These are phyloP conservation scores for Ciona savignyi DNA, from an alignment of 23 tunicate genomes.

Conservation along the genomic window DNA sequence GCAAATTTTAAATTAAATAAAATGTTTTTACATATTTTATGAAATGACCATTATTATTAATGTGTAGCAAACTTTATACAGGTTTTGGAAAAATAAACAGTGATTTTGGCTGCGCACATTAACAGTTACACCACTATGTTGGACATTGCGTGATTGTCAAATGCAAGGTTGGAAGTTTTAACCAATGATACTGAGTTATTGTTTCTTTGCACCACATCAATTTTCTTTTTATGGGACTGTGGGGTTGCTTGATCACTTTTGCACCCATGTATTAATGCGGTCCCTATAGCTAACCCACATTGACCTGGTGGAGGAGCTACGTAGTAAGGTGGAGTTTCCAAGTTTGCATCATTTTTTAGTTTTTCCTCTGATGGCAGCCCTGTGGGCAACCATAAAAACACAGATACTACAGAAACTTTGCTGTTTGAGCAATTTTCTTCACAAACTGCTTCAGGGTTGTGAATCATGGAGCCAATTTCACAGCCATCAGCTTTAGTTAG, in stretches of 20 bases:
- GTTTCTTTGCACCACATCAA: not conserved
- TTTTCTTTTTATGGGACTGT: not conserved
- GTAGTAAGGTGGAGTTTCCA: constrained; percentile 9
- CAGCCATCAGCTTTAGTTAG: not conserved
- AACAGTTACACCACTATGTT: not conserved
- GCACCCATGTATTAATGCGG: constrained; percentile 13
- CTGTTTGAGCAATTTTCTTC: constrained; percentile 36
- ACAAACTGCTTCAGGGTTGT: constrained; percentile 12
- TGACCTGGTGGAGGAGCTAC: constrained; percentile 31
- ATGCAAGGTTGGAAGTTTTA: not conserved
- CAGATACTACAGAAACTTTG: constrained; percentile 31
- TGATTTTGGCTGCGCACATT: too few relatives aligned
- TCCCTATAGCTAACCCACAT: constrained; percentile 40
- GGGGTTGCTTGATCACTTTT: not conserved
- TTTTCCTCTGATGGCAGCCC: not conserved
- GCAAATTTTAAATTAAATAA: too few relatives aligned
- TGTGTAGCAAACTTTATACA: too few relatives aligned
- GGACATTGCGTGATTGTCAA: not conserved
- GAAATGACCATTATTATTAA: too few relatives aligned
- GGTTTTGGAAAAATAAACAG: too few relatives aligned
- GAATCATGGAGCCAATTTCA: not conserved
- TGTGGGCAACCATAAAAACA: constrained; percentile 48
- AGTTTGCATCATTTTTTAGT: not conserved
- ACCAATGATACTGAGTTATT: not conserved
- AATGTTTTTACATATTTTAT: too few relatives aligned